Evolutionary conservation across 1,140 invertebrate species (phyloP).

Genomic region (Pseudoatta argentina): DNA sequence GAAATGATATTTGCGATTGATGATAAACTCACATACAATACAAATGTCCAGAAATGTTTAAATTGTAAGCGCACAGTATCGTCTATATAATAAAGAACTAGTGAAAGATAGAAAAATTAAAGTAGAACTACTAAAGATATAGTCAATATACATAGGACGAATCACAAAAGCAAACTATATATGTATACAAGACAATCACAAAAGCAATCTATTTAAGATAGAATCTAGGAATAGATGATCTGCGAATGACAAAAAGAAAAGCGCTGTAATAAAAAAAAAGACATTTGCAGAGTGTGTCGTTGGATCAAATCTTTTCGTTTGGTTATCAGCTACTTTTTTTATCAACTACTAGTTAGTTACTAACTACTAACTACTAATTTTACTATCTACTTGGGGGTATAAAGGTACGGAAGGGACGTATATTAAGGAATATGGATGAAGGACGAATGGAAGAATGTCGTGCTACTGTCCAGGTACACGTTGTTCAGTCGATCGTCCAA

Average conservation of each 20-base stretch:
- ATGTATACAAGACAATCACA: neutral
- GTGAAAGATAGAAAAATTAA: neutral
- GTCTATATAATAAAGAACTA: neutral
- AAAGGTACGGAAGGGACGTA: neutral
- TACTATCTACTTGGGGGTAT: slow-evolving; percentile 19
- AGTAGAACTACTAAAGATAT: neutral
- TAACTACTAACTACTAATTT: slow-evolving; percentile 46
- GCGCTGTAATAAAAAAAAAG: neutral
- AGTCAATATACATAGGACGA: neutral
- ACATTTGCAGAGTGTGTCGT: neutral
- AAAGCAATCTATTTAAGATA: neutral
- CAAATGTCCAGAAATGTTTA: no score
- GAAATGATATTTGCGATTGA: neutral
- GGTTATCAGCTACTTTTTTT: slow-evolving; percentile 29
- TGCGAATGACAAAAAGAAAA: slow-evolving; percentile 6
- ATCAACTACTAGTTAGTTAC: slow-evolving; percentile 22
- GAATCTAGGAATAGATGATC: neutral
- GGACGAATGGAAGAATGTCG: slow-evolving; percentile 41
- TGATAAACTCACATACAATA: no score
- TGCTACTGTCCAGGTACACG: slow-evolving; percentile 79
- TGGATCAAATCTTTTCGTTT: slow-evolving; percentile 18
- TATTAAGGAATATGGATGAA: neutral
- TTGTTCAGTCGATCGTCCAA: slow-evolving; percentile 72
- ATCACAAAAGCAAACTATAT: neutral
- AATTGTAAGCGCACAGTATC: neutral